A percentile compares a stretch with the other conserved stretches of the same genome.
phyloP scores from a whole-genome alignment of 2,113 vertebrate genomes.

The Chionomys nivalis region DNA sequence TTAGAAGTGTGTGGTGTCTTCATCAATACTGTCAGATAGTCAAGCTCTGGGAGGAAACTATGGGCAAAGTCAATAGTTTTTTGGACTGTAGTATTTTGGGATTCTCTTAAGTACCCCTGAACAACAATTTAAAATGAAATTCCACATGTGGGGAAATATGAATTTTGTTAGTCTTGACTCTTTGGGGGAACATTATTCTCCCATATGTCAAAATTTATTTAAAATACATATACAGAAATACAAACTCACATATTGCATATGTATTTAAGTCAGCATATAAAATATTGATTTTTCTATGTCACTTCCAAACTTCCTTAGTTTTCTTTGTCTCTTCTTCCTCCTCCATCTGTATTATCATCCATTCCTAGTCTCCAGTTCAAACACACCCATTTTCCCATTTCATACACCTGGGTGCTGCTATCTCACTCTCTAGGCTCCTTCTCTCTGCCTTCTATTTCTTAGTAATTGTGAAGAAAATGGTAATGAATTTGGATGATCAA shows the following conservation, averaged over 20 bases:
- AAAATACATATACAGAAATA: background rate
- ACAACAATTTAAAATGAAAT: background rate
- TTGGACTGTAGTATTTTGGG: background rate
- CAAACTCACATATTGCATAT: background rate
- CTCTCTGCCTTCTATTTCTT: background rate
- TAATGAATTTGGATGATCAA: background rate
- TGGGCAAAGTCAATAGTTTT: background rate
- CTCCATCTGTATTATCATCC: background rate
- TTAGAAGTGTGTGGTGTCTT: background rate
- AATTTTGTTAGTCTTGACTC: background rate
- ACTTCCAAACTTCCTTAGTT: background rate
- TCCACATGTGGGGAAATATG: background rate
- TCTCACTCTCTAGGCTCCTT: background rate
- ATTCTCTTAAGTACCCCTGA: background rate
- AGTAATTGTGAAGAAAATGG: background rate
- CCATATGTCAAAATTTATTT: background rate
- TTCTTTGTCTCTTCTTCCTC: background rate
- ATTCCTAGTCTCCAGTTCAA: background rate
- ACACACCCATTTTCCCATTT: rapidly evolving
- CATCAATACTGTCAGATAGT: background rate
- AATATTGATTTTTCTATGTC: background rate
- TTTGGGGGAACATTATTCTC: background rate
- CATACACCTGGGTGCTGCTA: background rate
- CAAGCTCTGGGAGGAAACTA: background rate
- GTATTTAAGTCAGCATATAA: background rate